Base-by-base conservation (phyloP, 2,888 invertebrate species). In the Lepeophtheirus nordmannii region DNA sequence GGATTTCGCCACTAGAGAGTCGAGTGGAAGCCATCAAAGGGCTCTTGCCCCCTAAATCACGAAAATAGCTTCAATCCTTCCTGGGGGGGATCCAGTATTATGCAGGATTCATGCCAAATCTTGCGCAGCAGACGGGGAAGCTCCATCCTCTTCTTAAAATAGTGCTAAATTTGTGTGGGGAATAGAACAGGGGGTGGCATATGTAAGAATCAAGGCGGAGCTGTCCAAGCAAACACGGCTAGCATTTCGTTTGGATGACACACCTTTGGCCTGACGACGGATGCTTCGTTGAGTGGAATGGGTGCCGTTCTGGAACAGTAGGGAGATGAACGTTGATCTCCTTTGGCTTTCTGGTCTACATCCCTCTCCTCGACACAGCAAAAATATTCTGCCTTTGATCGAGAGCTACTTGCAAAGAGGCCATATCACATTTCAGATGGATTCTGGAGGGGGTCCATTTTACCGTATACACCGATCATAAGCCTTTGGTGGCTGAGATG, bases 361-460 rank as follows among this genome's bases (percentile, higher is more conserved):
- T 7, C 9, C 1, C 23, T 60, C 22, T 11, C 8, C 10, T 38
- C 37, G 12, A 12, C 60, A 9, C 39, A 62, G 8, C 10, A 41
- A 10, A 62, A 62, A 17, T 62, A 62, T 40, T 40, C 20, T 8
- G 62, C 41, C 10, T 60, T 60, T 5, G 38, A 60, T n/a, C 14
- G 60, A 1, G 60, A 60, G n/a, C 60, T 60, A 1, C 22, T 60
- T 17, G 60, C 2, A 11, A 60, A 22, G 17, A 17, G 2, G 23
- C 38, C 8, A 22, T 60, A 23, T 37, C 23, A 11, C 38, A 60
- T 5, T 60, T 60, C 5, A 22, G 60, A 10, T 60, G 17, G 17
- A 11, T 60, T 2, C 60, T 60, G 2, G 38, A 60, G 5, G 60
- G 60, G 1, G n/a, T 37, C n/a, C 11, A 9, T 62, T 62, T 62